Evolutionary conservation across 1,140 invertebrate genomes (phyloP).

Genomic region (Listronotus oregonensis): DNA sequence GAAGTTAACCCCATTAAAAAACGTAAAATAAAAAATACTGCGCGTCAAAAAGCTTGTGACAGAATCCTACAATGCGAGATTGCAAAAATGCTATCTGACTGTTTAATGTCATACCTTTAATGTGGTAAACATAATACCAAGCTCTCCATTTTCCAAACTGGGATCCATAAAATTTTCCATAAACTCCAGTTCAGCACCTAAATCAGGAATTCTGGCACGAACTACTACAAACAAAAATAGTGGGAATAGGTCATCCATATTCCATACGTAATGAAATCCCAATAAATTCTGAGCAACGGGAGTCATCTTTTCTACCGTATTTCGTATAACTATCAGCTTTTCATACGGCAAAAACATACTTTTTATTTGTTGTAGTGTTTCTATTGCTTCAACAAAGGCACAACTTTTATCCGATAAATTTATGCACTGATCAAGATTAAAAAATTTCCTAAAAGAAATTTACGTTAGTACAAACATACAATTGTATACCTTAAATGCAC

Average conservation of each 20-base stretch:
- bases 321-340: conserved; percentile 76
- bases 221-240: conserved; percentile 86
- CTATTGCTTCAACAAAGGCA: conserved; percentile 69
- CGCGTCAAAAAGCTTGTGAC: too few species aligned
- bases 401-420: conserved; percentile 40
- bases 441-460: conserved; percentile 21
- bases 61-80: too few species aligned
- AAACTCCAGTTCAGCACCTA: conserved; percentile 84
- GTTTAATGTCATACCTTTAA: conserved; percentile 63
- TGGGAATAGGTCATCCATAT: conserved; percentile 85
- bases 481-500: too few species aligned
- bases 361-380: conserved; percentile 76
- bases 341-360: conserved; percentile 80
- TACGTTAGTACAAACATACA: conserved; percentile 47
- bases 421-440: conserved; percentile 20
- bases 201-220: conserved; percentile 76
- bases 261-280: conserved; percentile 69
- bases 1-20: too few species aligned
- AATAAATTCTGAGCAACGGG: conserved; percentile 65
- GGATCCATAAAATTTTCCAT: conserved; percentile 83
- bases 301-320: conserved; percentile 79
- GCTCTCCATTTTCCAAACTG: conserved; percentile 74
- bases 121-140: conserved; percentile 85
- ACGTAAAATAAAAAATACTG: too few species aligned
- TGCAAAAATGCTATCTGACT: too few species aligned